A percentile compares a stretch with the other conserved stretches of the same genome.
Conservation (phyloP, 1,140 invertebrate species). For the Drosophila punjabiensis region DNA sequence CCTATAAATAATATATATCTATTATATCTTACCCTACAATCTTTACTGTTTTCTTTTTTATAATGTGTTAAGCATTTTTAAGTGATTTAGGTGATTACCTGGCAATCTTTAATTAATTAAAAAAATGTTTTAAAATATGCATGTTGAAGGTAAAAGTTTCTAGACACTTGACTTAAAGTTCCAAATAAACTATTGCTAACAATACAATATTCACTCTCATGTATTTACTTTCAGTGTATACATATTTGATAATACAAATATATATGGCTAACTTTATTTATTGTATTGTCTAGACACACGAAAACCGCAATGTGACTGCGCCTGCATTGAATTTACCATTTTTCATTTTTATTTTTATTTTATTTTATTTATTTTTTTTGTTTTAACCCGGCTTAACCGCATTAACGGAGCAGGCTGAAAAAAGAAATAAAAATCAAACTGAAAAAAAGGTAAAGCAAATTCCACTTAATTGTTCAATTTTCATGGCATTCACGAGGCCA, state of each 20-base stretch:
- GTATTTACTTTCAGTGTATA: constrained; percentile 16
- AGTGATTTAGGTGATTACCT: too few relatives aligned
- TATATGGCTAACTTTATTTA: constrained; percentile 79
- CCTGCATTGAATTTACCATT: constrained; percentile 70
- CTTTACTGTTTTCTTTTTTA: too few relatives aligned
- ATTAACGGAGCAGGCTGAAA: constrained; percentile 45
- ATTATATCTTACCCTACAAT: too few relatives aligned
- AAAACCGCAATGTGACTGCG: constrained; percentile 73
- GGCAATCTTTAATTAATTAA: too few relatives aligned
- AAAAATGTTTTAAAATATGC: too few relatives aligned
- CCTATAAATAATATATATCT: too few relatives aligned
- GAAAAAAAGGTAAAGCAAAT: constrained; percentile 35
- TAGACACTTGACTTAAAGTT: too few relatives aligned
- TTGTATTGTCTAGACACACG: constrained; percentile 80
- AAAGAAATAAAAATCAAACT: constrained; percentile 20
- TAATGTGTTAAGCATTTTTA: too few relatives aligned
- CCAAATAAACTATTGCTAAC: too few relatives aligned
- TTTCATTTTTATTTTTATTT: constrained; percentile 5
- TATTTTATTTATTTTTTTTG: background rate
- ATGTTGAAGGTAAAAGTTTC: too few relatives aligned
- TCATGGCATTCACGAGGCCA: constrained; percentile 51
- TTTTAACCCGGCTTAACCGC: constrained; percentile 58
- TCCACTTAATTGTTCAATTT: constrained; percentile 74
- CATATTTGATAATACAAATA: constrained; percentile 76
- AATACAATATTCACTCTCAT: too few relatives aligned